Conservation (phyloP, 2,113 vertebrate species). For the Gracilinanus agilis region DNA sequence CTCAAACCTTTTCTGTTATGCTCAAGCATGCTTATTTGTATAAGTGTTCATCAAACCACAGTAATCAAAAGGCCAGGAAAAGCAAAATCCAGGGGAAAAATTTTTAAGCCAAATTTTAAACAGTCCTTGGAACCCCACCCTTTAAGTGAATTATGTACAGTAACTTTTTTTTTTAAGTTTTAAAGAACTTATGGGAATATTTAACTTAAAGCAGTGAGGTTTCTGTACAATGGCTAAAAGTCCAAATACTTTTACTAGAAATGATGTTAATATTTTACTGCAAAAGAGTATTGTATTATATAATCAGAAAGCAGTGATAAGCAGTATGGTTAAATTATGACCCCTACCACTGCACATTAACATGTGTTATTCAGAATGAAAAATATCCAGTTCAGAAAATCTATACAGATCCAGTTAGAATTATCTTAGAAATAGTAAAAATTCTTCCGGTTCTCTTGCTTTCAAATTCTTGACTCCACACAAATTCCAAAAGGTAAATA, state of each 20-base stretch:
- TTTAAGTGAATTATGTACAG: constrained; percentile 55
- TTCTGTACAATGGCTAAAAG: constrained; percentile 71
- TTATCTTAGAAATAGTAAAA: constrained; percentile 69
- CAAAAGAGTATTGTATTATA: constrained; percentile 72
- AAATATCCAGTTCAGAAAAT: constrained; percentile 65
- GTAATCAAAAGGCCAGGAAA: constrained; percentile 16
- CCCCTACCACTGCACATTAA: constrained; percentile 69
- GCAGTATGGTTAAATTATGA: constrained; percentile 63
- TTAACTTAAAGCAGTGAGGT: constrained; percentile 68
- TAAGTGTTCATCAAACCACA: background rate
- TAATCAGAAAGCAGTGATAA: constrained; percentile 66
- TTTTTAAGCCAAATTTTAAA: constrained; percentile 52
- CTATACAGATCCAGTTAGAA: constrained; percentile 67
- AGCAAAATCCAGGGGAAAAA: background rate
- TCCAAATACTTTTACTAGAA: constrained; percentile 76
- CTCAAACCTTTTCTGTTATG: constrained; percentile 15
- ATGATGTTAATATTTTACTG: constrained; percentile 72
- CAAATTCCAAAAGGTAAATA: constrained; percentile 62
- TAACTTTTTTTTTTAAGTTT: constrained; percentile 68
- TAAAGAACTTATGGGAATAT: constrained; percentile 67
- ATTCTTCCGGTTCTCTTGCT: constrained; percentile 59
- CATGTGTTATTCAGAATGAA: constrained; percentile 67
- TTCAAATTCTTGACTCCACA: constrained; percentile 57
- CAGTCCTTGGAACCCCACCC: background rate
- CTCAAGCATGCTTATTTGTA: constrained; percentile 13